Conservation (phyloP, 2,888 invertebrate genomes). For the Napeogenes inachia region DNA sequence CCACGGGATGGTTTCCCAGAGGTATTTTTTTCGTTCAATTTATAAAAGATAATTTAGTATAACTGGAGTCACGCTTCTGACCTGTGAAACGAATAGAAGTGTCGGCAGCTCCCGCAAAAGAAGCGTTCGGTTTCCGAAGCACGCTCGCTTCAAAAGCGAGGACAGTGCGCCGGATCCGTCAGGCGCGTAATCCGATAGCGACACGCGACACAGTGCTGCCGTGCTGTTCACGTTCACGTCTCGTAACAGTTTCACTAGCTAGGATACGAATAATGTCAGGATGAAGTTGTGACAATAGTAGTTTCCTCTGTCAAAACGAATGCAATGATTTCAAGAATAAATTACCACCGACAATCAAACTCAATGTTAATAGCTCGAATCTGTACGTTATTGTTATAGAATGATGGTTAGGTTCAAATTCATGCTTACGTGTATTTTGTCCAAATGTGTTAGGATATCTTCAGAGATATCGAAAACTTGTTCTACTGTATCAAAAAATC, state of each 20-base stretch:
- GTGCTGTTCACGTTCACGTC: constrained; percentile 59
- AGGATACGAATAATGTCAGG: constrained; percentile 15
- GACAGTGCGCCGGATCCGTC: constrained; percentile 50
- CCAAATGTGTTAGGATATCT: constrained; percentile 58
- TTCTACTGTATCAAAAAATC: constrained; percentile 55
- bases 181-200: constrained; percentile 61
- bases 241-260: constrained; percentile 64
- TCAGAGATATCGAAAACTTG: constrained; percentile 55
- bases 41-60: neutral
- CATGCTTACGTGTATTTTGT: constrained; percentile 65
- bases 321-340: too few relatives aligned
- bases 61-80: constrained; percentile 30
- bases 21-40: neutral
- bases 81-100: constrained; percentile 60
- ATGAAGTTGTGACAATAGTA: too few relatives aligned
- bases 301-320: too few relatives aligned
- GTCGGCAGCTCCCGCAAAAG: constrained; percentile 57
- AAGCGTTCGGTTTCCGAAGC: constrained; percentile 38
- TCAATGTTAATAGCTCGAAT: too few relatives aligned
- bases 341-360: too few relatives aligned
- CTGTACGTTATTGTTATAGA: neutral
- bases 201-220: constrained; percentile 50
- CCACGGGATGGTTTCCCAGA: too few relatives aligned
- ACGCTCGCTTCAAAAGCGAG: constrained; percentile 47
- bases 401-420: constrained; percentile 4